Conservation (phyloP, 2,888 invertebrate genomes). For the Ganaspis brasiliensis region DNA sequence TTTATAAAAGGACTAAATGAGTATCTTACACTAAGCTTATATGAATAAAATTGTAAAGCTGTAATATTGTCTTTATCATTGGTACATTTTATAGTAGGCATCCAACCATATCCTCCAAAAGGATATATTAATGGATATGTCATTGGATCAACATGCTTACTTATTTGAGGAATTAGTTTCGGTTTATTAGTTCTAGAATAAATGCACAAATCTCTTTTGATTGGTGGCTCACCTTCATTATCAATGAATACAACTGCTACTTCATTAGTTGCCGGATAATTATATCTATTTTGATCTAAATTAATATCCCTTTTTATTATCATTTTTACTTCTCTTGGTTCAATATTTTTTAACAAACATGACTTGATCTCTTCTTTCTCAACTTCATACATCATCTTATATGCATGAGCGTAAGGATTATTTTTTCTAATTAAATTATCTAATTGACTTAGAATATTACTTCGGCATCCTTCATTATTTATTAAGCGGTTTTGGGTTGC, state of each 20-base stretch:
- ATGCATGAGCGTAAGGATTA: constrained; percentile 15
- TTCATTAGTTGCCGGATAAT: constrained; percentile 51
- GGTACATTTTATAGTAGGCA: constrained; percentile 9
- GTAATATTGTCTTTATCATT: constrained; percentile 36
- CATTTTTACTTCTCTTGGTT: constrained; percentile 43
- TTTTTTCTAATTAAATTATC: constrained; percentile 43
- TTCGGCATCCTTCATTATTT: constrained; percentile 3
- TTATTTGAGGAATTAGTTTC: constrained; percentile 31
- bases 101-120: constrained; percentile 43
- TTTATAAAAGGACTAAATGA: constrained; percentile 34
- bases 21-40: constrained; percentile 44
- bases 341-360: background rate
- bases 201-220: constrained; percentile 51
- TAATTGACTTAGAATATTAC: constrained; percentile 29
- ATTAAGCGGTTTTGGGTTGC: background rate
- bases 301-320: constrained; percentile 43
- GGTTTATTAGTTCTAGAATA: constrained; percentile 46
- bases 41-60: constrained; percentile 29
- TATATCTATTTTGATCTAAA: constrained; percentile 48
- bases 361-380: constrained; percentile 26
- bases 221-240: constrained; percentile 49
- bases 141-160: constrained; percentile 1
- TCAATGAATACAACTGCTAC: constrained; percentile 51
- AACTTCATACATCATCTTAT: constrained; percentile 52
- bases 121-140: constrained; percentile 50